Percentiles rank a stretch among this genome's conserved stretches.
These are phyloP conservation scores for Tetraneura akinire DNA, from an alignment of 1,140 invertebrate species.

Conservation along the genomic window DNA sequence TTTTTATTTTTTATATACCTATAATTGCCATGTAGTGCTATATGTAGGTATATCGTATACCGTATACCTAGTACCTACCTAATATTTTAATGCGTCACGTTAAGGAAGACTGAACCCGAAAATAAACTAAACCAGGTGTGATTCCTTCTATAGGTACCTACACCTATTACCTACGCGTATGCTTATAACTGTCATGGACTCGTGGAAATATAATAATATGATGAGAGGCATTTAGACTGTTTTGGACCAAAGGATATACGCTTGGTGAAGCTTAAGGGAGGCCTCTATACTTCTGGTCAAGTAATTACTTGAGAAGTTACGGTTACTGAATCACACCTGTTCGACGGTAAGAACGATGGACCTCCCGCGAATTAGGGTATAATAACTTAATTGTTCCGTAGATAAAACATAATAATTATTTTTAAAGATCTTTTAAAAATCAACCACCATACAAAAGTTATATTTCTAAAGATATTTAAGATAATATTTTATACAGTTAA, in stretches of 20 bases:
- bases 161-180: not conserved
- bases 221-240: slow-evolving; percentile 23
- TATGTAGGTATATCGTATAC: no score
- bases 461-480: no score
- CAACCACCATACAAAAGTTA: not conserved
- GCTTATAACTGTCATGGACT: not conserved
- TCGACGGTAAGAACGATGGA: not conserved
- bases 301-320: slow-evolving; percentile 11
- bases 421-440: not conserved
- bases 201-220: not conserved
- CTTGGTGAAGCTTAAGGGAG: slow-evolving; percentile 36
- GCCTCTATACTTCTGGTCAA: slow-evolving; percentile 8
- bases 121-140: slow-evolving; percentile 47
- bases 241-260: slow-evolving; percentile 33
- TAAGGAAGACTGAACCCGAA: slow-evolving; percentile 6
- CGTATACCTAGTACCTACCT: not conserved
- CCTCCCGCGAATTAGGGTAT: not conserved
- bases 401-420: not conserved
- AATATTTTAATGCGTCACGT: slow-evolving; percentile 17
- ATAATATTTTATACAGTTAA: no score
- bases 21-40: no score
- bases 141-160: no score
- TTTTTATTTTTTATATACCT: no score
- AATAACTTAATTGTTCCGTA: not conserved
- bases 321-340: slow-evolving; percentile 45